These are phyloP conservation scores for Caenorhabditis wallacei DNA, from an alignment of 2,888 invertebrate genomes.

Conservation along the genomic window DNA sequence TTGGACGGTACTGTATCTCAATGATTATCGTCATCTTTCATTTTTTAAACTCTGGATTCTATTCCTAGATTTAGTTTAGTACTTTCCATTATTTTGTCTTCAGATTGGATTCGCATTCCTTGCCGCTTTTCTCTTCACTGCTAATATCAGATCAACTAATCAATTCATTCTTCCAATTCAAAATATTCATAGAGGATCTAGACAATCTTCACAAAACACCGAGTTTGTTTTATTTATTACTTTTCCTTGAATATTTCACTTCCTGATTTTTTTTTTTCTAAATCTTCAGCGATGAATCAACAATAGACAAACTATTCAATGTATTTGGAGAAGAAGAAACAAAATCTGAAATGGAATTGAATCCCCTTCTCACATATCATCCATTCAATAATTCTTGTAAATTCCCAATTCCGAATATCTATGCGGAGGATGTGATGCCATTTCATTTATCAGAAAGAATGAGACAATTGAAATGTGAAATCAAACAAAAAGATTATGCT, in stretches of 20 bases:
- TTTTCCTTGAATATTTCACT: not conserved
- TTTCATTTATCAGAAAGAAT: slow-evolving; percentile 54
- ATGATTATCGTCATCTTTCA: no score
- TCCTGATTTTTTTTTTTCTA: not conserved
- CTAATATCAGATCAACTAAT: slow-evolving; percentile 24
- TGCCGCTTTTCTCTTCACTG: slow-evolving; percentile 47
- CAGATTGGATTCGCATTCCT: slow-evolving; percentile 41
- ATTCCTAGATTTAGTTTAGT: no score
- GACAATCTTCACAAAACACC: not conserved
- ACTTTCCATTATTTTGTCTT: not conserved
- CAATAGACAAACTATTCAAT: slow-evolving; percentile 43
- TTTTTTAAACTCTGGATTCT: no score
- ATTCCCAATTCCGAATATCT: slow-evolving; percentile 64
- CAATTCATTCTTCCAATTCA: slow-evolving; percentile 22
- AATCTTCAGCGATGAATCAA: slow-evolving; percentile 15
- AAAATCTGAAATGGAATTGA: slow-evolving; percentile 23
- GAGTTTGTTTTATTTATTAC: not conserved
- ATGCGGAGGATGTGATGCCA: slow-evolving; percentile 58
- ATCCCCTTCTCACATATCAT: slow-evolving; percentile 52
- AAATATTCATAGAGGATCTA: slow-evolving; percentile 25
- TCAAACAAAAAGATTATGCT: slow-evolving; percentile 48
- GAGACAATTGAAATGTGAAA: slow-evolving; percentile 60
- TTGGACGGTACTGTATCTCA: no score
- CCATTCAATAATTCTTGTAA: slow-evolving; percentile 71
- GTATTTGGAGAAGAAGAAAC: slow-evolving; percentile 38